These are phyloP conservation scores for Trochalopteron elliotii DNA, from an alignment of 2,113 vertebrate species.

Conservation along the genomic window DNA sequence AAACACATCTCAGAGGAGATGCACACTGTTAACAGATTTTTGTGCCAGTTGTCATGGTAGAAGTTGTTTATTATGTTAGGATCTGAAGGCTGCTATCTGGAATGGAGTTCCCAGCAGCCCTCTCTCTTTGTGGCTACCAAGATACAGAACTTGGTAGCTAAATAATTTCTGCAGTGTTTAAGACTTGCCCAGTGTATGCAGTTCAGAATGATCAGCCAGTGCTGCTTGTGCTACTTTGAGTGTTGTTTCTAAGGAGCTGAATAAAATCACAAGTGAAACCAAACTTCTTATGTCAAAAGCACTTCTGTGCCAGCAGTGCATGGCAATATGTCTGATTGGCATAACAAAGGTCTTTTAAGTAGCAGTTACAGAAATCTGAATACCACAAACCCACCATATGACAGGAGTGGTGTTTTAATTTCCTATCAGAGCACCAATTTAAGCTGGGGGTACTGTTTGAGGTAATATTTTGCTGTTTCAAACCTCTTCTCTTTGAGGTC, in stretches of 20 bases:
- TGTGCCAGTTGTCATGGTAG: neutral
- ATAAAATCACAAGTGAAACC: neutral
- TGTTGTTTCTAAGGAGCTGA: neutral
- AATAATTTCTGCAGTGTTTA: neutral
- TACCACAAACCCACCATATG: neutral
- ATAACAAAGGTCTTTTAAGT: neutral
- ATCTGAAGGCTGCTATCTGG: neutral
- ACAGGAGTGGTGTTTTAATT: neutral
- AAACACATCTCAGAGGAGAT: neutral
- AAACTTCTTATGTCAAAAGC: neutral
- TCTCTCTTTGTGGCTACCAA: neutral
- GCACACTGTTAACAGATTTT: neutral
- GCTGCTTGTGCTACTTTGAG: neutral
- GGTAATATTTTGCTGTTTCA: neutral
- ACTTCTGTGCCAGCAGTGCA: neutral
- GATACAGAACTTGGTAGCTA: neutral
- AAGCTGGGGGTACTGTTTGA: neutral
- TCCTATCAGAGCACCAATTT: accelerated
- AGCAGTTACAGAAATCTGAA: neutral
- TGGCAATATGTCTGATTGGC: neutral
- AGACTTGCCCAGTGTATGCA: neutral
- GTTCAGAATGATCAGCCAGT: neutral
- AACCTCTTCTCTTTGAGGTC: neutral
- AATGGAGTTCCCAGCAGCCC: neutral
- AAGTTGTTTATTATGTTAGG: neutral